Evolutionary conservation across 2,797 vertebrate species (phyloP).

Genomic region (Cryptoblepharus egeriae): DNA sequence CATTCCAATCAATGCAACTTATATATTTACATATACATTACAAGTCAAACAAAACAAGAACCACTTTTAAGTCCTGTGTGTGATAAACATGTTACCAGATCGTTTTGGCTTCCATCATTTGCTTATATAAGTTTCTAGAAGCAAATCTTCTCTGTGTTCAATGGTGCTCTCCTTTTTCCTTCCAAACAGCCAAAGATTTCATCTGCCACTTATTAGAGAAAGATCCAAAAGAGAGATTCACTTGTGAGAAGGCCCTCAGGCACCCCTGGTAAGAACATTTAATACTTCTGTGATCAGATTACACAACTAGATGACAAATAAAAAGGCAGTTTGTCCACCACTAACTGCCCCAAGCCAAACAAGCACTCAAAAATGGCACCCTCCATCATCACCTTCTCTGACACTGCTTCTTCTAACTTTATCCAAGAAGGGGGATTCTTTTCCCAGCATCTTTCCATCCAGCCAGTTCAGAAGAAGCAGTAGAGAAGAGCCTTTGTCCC

Average conservation of each 20-base stretch:
- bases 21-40: neutral
- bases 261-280: conserved; percentile 88
- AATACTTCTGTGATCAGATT: accelerated
- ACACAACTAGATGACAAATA: neutral
- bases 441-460: too few species aligned
- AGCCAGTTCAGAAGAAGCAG: too few species aligned
- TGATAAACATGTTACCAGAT: neutral
- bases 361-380: too few species aligned
- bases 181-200: conserved; percentile 90
- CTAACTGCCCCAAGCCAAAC: neutral
- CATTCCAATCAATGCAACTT: neutral
- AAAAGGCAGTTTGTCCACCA: neutral
- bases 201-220: conserved; percentile 91
- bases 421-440: too few species aligned
- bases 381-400: too few species aligned
- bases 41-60: neutral
- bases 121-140: accelerated
- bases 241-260: conserved; percentile 87
- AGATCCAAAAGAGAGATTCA: conserved; percentile 84
- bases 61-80: neutral
- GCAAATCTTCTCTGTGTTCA: accelerated
- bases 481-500: too few species aligned
- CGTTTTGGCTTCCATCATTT: neutral
- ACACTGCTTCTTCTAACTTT: too few species aligned
- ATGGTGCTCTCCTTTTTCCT: conserved; percentile 36